Evolutionary conservation across 2,797 vertebrate genomes (phyloP).

Genomic region (Sitta carolinensis): DNA sequence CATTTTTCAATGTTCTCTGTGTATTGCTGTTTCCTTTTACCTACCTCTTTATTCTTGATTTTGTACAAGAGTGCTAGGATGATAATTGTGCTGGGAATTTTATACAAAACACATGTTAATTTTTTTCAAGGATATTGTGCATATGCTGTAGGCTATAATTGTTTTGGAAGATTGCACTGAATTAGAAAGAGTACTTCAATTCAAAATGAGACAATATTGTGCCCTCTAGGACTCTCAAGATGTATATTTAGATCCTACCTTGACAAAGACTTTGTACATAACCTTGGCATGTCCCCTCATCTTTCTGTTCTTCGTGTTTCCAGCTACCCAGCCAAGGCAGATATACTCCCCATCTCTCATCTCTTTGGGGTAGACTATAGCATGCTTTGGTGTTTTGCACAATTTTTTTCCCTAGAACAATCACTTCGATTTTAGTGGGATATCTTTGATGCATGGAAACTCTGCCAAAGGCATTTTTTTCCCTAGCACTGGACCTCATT

Average conservation of each 20-base stretch:
- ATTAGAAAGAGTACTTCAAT: slow-evolving; percentile 8
- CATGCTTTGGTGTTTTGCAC: neutral
- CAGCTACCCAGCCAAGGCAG: neutral
- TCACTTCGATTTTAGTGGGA: neutral
- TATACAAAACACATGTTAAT: slow-evolving; percentile 22
- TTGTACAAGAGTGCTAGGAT: neutral
- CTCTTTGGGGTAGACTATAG: neutral
- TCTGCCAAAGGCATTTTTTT: neutral
- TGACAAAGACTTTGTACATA: neutral
- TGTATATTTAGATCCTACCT: slow-evolving; percentile 26
- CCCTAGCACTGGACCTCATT: neutral
- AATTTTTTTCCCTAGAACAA: neutral
- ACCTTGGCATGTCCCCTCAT: neutral
- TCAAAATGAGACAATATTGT: slow-evolving; percentile 23
- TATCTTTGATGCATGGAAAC: neutral
- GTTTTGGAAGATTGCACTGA: slow-evolving; percentile 53
- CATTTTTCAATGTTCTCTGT: neutral
- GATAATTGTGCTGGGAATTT: slow-evolving; percentile 18
- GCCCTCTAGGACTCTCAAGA: slow-evolving; percentile 24
- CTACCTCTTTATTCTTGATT: neutral
- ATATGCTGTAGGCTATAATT: slow-evolving; percentile 28
- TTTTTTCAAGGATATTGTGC: slow-evolving; percentile 30
- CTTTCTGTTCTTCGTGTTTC: neutral
- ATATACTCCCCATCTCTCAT: neutral
- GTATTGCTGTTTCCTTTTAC: neutral